Percentiles rank a stretch among this genome's conserved stretches.
Evolutionary conservation across 2,797 vertebrate species (phyloP).

Genomic region (Bovichtus variegatus): DNA sequence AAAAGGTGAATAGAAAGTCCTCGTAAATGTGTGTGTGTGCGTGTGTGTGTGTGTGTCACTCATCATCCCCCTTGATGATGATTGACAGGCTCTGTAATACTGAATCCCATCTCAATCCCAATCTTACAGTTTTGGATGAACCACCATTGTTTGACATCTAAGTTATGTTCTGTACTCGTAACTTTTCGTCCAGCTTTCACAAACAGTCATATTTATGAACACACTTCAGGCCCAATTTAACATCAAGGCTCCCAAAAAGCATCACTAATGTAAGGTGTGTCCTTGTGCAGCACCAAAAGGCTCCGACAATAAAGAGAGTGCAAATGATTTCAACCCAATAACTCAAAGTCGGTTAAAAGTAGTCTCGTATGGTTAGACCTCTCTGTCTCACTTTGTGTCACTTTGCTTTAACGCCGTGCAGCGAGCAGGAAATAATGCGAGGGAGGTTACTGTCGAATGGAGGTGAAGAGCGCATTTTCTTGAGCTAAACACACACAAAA

Average conservation of each 20-base stretch:
- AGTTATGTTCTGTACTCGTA: not conserved
- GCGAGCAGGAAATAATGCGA: conserved; percentile 30
- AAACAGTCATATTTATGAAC: conserved; percentile 32
- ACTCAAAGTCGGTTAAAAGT: conserved; percentile 35
- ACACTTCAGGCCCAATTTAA: conserved; percentile 18
- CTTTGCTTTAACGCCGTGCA: conserved; percentile 46
- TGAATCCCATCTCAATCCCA: not conserved
- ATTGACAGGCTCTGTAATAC: conserved; percentile 54
- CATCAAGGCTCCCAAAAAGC: conserved; percentile 34
- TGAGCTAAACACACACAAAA: conserved; percentile 8
- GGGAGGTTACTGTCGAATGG: conserved; percentile 26
- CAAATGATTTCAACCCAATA: conserved; percentile 33
- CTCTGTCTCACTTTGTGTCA: conserved; percentile 31
- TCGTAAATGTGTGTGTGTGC: not conserved
- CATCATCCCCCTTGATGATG: conserved; percentile 41
- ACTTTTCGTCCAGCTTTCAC: conserved; percentile 1
- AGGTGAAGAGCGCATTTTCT: conserved; percentile 20
- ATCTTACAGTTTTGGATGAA: not conserved
- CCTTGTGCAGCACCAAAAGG: conserved; percentile 30
- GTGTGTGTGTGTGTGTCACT: not conserved
- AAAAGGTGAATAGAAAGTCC: conserved; percentile 6
- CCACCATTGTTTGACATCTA: not conserved
- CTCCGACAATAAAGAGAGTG: conserved; percentile 20
- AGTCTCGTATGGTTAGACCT: not conserved
- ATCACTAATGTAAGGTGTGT: conserved; percentile 39